A percentile compares a stretch with the other conserved stretches of the same genome.
Evolutionary conservation across 2,888 invertebrate species (phyloP).

Genomic region (Lamellibrachia satsuma): DNA sequence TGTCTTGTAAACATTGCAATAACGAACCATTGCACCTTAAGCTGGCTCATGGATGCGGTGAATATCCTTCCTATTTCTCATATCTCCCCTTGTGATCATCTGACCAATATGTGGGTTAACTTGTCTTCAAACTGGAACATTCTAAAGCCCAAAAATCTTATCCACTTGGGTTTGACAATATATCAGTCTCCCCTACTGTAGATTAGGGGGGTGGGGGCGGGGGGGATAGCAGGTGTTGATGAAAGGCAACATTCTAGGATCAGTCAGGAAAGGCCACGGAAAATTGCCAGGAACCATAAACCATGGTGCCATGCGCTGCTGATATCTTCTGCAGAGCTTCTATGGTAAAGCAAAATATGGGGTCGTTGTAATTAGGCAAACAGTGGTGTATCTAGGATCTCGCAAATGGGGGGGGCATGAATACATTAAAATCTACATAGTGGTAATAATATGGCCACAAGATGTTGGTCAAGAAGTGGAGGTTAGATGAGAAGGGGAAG

Average conservation of each 20-base stretch:
- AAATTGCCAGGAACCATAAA: not conserved
- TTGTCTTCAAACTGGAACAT: not conserved
- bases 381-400: too few relatives aligned
- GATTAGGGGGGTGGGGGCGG: not conserved
- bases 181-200: not conserved
- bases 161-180: not conserved
- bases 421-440: not conserved
- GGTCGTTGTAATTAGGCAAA: not conserved
- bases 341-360: not conserved
- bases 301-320: not conserved
- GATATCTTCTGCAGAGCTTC: not conserved
- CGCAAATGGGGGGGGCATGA: not conserved
- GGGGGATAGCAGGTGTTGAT: not conserved
- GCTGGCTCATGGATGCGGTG: not conserved
- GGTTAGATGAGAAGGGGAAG: too few relatives aligned
- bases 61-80: not conserved
- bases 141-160: not conserved
- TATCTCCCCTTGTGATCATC: not conserved
- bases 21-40: too few relatives aligned
- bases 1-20: too few relatives aligned
- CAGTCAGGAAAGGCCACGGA: not conserved
- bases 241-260: not conserved
- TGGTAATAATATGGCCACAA: not conserved
- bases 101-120: not conserved
- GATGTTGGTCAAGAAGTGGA: too few relatives aligned